These are phyloP conservation scores for Solen grandis DNA, from an alignment of 1,140 invertebrate species.

Conservation along the genomic window DNA sequence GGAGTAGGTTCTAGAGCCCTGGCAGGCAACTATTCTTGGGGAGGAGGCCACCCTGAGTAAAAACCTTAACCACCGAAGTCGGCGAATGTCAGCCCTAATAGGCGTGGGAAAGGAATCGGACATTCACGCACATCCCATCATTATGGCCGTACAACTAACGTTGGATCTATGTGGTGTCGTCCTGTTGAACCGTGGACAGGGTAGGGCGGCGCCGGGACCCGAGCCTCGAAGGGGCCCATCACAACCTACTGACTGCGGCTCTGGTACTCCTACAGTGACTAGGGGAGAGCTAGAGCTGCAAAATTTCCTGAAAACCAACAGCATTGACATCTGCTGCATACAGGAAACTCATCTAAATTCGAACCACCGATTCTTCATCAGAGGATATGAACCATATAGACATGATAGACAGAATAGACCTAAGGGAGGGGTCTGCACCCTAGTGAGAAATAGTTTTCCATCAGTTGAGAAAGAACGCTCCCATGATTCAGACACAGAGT, in stretches of 20 bases:
- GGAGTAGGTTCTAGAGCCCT: too few species aligned
- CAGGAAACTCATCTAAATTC: slow-evolving; percentile 15
- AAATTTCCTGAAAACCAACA: slow-evolving; percentile 16
- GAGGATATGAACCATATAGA: slow-evolving; percentile 28
- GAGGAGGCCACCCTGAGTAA: too few species aligned
- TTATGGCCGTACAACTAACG: slow-evolving; percentile 24
- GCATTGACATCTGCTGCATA: not conserved
- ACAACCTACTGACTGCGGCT: slow-evolving; percentile 20
- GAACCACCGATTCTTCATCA: slow-evolving; percentile 12
- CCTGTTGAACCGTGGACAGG: slow-evolving; percentile 24
- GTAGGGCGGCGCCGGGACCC: slow-evolving; percentile 14
- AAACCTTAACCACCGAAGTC: too few species aligned
- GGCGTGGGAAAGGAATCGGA: too few species aligned
- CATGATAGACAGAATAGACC: slow-evolving; percentile 21
- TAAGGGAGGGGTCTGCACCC: slow-evolving; percentile 36
- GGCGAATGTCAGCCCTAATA: too few species aligned
- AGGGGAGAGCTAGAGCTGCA: slow-evolving; percentile 31
- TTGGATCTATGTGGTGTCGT: slow-evolving; percentile 22
- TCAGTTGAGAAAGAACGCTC: slow-evolving; percentile 24
- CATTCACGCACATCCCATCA: too few species aligned
- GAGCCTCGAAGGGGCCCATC: too few species aligned
- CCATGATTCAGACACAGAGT: slow-evolving; percentile 33
- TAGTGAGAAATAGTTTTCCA: slow-evolving; percentile 23
- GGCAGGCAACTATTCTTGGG: too few species aligned
- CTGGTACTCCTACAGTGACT: slow-evolving; percentile 14